phyloP scores from a whole-genome alignment of 2,797 vertebrate species.

The Lagocephalus sceleratus region DNA sequence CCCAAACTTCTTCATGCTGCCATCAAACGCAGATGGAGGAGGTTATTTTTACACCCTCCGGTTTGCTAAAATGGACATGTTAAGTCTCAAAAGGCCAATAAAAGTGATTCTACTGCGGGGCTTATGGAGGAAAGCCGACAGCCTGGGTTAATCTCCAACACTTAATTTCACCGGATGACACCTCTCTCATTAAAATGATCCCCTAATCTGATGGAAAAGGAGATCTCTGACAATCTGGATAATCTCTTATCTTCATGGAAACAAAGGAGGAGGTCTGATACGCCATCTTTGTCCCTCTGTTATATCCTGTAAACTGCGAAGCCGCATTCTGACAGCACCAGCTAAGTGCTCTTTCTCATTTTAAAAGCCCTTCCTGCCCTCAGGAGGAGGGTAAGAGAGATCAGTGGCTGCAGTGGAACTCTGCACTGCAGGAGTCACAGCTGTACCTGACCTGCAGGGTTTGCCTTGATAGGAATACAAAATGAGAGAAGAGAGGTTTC shows the following conservation, averaged over 20 bases:
- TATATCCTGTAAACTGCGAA: constrained; percentile 28
- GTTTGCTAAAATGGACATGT: constrained; percentile 41
- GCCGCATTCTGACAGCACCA: constrained; percentile 41
- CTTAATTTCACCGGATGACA: constrained; percentile 61
- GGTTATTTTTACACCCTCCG: constrained; percentile 16
- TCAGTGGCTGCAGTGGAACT: constrained; percentile 55
- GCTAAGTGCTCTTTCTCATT: constrained; percentile 53
- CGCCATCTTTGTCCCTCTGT: not conserved
- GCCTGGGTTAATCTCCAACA: constrained; percentile 59
- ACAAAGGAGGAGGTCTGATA: constrained; percentile 10
- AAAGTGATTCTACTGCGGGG: constrained; percentile 36
- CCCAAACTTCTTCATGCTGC: not conserved
- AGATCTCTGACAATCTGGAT: constrained; percentile 59
- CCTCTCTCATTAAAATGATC: constrained; percentile 54
- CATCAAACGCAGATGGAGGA: not conserved
- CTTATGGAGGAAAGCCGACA: constrained; percentile 60
- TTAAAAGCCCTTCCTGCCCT: constrained; percentile 41
- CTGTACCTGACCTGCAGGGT: constrained; percentile 49
- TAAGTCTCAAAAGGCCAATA: constrained; percentile 37
- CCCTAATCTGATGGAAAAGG: constrained; percentile 53
- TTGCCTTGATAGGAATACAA: constrained; percentile 30
- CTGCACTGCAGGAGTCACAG: constrained; percentile 44
- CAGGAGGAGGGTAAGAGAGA: constrained; percentile 42
- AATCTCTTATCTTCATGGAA: constrained; percentile 62
- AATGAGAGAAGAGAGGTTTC: constrained; percentile 14